These are phyloP conservation scores for Oxygymnocypris stewartii DNA, from an alignment of 2,113 vertebrate species.

Conservation along the genomic window DNA sequence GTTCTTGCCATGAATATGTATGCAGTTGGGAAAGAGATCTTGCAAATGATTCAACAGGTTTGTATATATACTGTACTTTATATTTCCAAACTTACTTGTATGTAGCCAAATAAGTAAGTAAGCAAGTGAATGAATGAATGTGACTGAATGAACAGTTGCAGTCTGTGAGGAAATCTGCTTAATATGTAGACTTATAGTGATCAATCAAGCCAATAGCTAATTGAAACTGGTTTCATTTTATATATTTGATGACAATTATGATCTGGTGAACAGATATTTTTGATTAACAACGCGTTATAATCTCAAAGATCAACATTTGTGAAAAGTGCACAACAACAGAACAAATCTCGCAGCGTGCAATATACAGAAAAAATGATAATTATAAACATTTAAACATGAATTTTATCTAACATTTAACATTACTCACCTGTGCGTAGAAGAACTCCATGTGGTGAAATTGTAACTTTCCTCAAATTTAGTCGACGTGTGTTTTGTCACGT, in stretches of 20 bases:
- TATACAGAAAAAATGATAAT: background rate
- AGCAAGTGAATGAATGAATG: background rate
- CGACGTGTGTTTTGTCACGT: background rate
- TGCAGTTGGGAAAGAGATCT: constrained; percentile 82
- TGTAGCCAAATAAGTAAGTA: background rate
- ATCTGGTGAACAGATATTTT: background rate
- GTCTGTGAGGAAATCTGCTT: background rate
- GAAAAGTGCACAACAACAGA: background rate
- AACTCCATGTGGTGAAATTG: background rate
- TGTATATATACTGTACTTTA: background rate
- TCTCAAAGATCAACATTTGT: background rate
- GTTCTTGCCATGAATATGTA: constrained; percentile 83
- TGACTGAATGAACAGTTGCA: background rate
- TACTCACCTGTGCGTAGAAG: background rate
- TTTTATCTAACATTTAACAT: background rate
- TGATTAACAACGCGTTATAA: background rate
- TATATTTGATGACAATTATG: background rate
- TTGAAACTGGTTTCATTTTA: background rate
- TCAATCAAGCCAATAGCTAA: background rate
- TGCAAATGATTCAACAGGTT: constrained; percentile 85
- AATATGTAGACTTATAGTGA: background rate
- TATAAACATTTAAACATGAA: background rate
- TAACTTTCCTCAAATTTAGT: background rate
- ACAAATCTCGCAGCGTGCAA: background rate
- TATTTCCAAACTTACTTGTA: background rate